Evolutionary conservation across 2,888 invertebrate genomes (phyloP).

Genomic region (Eristalis pertinax): DNA sequence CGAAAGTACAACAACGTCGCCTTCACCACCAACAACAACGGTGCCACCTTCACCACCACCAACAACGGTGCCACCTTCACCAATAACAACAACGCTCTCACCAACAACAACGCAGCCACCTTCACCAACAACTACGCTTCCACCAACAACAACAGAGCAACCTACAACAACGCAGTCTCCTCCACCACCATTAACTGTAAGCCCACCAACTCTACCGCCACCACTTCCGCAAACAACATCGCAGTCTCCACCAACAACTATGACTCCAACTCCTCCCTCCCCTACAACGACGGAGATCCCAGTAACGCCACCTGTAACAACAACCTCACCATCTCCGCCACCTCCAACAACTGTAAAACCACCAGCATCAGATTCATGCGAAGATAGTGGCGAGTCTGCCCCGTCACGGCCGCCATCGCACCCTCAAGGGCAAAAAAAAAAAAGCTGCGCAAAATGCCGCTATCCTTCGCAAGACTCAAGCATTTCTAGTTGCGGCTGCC

Average conservation of each 20-base stretch:
- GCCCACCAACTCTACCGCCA: not conserved
- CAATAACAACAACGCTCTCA: not conserved
- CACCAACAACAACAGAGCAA: not conserved
- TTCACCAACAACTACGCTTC: not conserved
- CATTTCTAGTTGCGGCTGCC: not conserved
- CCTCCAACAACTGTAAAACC: constrained; percentile 1
- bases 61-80: not conserved
- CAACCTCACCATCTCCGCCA: constrained; percentile 9
- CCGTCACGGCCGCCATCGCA: not conserved
- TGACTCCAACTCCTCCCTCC: not conserved
- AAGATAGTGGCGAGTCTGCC: constrained; percentile 47
- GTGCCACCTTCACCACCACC: not conserved
- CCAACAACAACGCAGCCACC: not conserved
- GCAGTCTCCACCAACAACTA: not conserved
- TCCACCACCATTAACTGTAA: not conserved
- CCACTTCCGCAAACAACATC: constrained; percentile 1
- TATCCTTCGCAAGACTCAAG: constrained; percentile 66
- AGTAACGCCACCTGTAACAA: not conserved
- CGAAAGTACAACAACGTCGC: not conserved
- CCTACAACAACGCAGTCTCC: not conserved
- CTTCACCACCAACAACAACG: too few species aligned
- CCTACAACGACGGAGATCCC: not conserved
- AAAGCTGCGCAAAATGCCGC: constrained; percentile 69
- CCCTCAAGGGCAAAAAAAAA: constrained; percentile 58
- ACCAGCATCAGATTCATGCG: constrained; percentile 53